Conservation (phyloP, 2,797 vertebrate species). For the Anisognathus igniventris region DNA sequence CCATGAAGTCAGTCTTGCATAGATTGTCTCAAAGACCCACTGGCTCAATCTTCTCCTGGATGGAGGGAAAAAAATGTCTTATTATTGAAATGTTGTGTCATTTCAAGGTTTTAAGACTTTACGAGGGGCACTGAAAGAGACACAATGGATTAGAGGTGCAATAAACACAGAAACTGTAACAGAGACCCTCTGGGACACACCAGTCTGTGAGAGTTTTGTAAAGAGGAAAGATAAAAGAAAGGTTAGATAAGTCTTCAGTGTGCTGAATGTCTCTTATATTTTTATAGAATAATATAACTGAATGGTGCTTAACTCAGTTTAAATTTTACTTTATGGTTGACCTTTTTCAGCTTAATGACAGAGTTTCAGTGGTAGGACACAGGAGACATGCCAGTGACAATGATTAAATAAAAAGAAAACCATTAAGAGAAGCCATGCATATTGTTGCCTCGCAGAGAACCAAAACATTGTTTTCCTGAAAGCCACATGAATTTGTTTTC, state of each 20-base stretch:
- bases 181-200: background rate
- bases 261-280: background rate
- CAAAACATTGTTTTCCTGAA: background rate
- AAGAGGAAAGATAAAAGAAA: background rate
- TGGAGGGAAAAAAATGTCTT: background rate
- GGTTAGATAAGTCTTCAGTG: background rate
- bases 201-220: background rate
- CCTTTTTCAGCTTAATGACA: conserved; percentile 35
- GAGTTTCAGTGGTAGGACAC: background rate
- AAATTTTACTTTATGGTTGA: conserved; percentile 9
- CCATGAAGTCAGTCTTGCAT: background rate
- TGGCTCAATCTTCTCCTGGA: background rate
- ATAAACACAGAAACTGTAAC: background rate
- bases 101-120: background rate
- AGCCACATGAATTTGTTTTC: background rate
- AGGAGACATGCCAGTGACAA: background rate
- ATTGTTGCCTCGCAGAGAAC: conserved; percentile 6
- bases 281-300: background rate
- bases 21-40: background rate
- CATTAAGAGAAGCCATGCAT: background rate
- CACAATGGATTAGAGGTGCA: background rate
- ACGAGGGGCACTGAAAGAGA: background rate
- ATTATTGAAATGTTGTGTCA: accelerated
- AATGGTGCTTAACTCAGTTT: background rate
- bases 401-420: background rate